phyloP scores from a whole-genome alignment of 2,797 vertebrate genomes.

The Synanceia verrucosa region DNA sequence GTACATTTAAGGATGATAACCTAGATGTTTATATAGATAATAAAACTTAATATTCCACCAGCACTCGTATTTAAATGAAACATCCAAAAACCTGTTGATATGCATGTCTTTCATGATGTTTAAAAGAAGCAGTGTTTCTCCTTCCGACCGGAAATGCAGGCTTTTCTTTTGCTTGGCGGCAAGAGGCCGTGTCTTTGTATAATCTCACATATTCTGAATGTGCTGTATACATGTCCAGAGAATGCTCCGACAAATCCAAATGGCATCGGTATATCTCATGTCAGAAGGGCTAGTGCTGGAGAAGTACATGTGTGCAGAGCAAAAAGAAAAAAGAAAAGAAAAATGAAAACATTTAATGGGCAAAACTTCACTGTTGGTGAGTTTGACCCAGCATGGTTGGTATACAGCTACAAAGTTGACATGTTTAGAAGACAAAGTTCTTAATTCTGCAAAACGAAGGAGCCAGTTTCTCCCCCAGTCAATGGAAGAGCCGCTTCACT shows the following conservation, averaged over 20 bases:
- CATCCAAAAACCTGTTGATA: neutral
- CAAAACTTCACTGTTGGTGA: neutral
- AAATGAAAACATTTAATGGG: neutral
- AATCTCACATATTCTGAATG: neutral
- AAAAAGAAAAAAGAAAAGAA: slow-evolving; percentile 4
- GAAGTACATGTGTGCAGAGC: neutral
- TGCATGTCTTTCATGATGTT: neutral
- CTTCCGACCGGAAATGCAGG: neutral
- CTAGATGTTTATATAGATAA: no score
- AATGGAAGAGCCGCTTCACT: slow-evolving; percentile 7
- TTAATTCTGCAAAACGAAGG: slow-evolving; percentile 42
- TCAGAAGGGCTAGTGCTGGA: neutral
- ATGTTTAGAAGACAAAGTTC: slow-evolving; percentile 12
- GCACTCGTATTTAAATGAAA: no score
- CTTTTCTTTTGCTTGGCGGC: neutral
- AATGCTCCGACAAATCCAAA: neutral
- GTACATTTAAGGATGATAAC: slow-evolving; percentile 81
- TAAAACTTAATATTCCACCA: no score
- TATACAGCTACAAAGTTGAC: neutral
- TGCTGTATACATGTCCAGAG: neutral
- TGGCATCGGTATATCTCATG: neutral
- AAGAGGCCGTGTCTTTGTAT: no score
- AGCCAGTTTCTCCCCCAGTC: slow-evolving; percentile 19
- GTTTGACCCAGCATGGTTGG: neutral
- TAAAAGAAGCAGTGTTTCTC: neutral